A percentile compares a stretch with the other conserved stretches of the same genome.
Conservation (phyloP, 2,113 vertebrate genomes). For the Rhinopomastus cyanomelas region DNA sequence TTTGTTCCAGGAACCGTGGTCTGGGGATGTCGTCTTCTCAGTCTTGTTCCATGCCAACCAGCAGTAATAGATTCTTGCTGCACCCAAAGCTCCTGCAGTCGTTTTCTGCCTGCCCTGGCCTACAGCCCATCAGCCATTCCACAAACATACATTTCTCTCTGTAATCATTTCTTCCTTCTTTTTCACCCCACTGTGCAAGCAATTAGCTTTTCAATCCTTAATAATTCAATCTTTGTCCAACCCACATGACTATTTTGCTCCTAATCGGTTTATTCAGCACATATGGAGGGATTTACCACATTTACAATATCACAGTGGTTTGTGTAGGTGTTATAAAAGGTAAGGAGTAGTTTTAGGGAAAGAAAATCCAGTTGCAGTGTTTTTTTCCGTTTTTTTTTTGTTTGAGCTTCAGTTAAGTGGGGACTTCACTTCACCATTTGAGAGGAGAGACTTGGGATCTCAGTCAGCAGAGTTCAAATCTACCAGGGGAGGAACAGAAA, state of each 20-base stretch:
- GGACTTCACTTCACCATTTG: not conserved
- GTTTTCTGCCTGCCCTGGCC: conserved; percentile 1
- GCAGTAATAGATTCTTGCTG: not conserved
- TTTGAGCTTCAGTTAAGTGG: not conserved
- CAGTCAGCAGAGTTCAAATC: conserved; percentile 29
- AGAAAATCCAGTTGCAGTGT: conserved; percentile 24
- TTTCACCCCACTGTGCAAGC: conserved; percentile 38
- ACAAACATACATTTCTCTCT: conserved; percentile 13
- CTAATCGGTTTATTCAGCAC: conserved; percentile 72
- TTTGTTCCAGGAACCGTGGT: not conserved
- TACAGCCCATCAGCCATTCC: not conserved
- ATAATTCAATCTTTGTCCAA: conserved; percentile 62
- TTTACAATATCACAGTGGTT: conserved; percentile 72
- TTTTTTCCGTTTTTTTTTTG: conserved; percentile 17
- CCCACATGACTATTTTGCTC: conserved; percentile 66
- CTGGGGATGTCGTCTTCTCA: conserved; percentile 1
- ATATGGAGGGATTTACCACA: conserved; percentile 59
- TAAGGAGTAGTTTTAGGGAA: conserved; percentile 48
- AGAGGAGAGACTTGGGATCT: not conserved
- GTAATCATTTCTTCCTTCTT: conserved; percentile 36
- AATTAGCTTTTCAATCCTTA: conserved; percentile 69
- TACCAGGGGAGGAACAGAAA: conserved; percentile 16
- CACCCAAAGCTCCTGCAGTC: conserved; percentile 34
- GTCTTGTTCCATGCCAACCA: not conserved
- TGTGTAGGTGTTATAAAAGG: conserved; percentile 52